Evolutionary conservation across 2,888 invertebrate genomes (phyloP).

Genomic region (Andrena minutula): DNA sequence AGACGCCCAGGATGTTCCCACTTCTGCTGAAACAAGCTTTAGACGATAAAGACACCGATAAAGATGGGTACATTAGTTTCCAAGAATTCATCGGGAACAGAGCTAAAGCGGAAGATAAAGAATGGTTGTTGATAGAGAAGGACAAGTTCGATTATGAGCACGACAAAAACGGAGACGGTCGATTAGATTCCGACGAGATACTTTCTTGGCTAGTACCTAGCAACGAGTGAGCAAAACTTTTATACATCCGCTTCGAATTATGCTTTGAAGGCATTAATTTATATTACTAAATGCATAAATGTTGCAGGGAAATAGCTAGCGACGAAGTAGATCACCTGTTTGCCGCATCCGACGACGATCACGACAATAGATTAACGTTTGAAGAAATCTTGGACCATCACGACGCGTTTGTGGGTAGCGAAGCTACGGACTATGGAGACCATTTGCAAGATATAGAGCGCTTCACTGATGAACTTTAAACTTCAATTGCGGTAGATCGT

Average conservation of each 20-base stretch:
- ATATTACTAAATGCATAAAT: neutral
- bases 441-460: constrained; percentile 92
- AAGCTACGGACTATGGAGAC: constrained; percentile 95
- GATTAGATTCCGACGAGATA: constrained; percentile 92
- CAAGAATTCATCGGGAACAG: constrained; percentile 92
- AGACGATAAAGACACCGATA: constrained; percentile 93
- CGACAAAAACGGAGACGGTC: constrained; percentile 94
- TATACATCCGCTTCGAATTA: neutral
- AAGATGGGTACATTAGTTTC: constrained; percentile 94
- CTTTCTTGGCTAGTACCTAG: constrained; percentile 96
- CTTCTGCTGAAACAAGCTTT: constrained; percentile 93
- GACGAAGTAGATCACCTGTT: constrained; percentile 97
- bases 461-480: constrained; percentile 91
- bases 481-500: neutral
- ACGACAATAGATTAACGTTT: constrained; percentile 92
- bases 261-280: neutral
- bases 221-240: constrained; percentile 89
- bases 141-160: constrained; percentile 94
- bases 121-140: constrained; percentile 90
- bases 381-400: constrained; percentile 94
- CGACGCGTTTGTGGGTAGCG: constrained; percentile 96
- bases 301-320: constrained; percentile 91
- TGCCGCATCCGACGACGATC: constrained; percentile 93
- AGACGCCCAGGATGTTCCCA: constrained; percentile 94
- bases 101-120: constrained; percentile 89